phyloP scores from a whole-genome alignment of 1,140 invertebrate genomes.

The Pseudomyrmex cubaensis region DNA sequence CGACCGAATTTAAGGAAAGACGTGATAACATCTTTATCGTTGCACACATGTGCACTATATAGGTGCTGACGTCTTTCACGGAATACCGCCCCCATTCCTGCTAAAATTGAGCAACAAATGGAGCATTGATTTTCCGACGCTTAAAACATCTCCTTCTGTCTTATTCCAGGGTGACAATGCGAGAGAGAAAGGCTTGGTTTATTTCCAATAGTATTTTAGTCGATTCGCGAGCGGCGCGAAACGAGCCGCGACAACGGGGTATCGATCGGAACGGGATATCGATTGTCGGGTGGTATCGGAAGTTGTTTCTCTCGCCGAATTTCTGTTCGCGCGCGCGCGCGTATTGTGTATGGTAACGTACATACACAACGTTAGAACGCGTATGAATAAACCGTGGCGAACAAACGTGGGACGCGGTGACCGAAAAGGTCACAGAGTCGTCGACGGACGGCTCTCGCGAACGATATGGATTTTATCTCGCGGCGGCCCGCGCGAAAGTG shows the following conservation, averaged over 20 bases:
- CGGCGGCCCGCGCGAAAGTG: constrained; percentile 72
- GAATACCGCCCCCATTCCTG: neutral
- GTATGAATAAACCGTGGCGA: constrained; percentile 2
- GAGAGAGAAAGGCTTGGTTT: neutral
- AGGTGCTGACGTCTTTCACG: neutral
- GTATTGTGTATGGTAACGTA: neutral
- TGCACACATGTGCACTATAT: neutral
- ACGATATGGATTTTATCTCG: constrained; percentile 81
- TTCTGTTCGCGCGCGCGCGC: neutral
- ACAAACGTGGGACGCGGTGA: constrained; percentile 41
- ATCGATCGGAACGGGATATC: constrained; percentile 1
- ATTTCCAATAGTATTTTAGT: neutral
- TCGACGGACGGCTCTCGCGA: constrained; percentile 46
- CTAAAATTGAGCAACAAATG: neutral
- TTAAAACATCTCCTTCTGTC: neutral
- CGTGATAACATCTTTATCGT: neutral
- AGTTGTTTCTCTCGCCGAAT: no score
- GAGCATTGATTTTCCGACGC: neutral
- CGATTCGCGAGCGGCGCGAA: neutral
- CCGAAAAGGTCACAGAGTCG: constrained; percentile 68
- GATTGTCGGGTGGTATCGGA: neutral
- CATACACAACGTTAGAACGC: neutral
- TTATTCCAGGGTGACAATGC: neutral
- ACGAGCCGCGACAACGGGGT: neutral
- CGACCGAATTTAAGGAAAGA: neutral